Percentiles rank a stretch among this genome's conserved stretches.
Conservation (phyloP, 2,797 vertebrate species). For the Cossypha polioptera region DNA sequence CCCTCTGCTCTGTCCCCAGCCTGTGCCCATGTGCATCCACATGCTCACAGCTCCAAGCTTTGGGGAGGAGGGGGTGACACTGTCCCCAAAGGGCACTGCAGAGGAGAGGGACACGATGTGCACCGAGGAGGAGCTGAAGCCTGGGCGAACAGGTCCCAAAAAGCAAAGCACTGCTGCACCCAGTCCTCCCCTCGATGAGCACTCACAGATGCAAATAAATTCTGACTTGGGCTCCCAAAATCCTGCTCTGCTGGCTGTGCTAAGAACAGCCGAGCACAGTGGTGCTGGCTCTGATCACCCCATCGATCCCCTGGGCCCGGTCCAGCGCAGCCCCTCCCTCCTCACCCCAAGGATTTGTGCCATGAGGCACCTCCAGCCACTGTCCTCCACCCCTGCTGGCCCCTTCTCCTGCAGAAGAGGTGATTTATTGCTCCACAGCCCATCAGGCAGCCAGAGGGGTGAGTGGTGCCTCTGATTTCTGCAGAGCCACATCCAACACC, state of each 20-base stretch:
- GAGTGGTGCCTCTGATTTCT: not conserved
- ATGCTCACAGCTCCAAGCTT: not conserved
- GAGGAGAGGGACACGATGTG: not conserved
- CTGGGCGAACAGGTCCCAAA: not conserved
- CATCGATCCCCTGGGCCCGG: not conserved
- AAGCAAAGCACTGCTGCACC: rapidly evolving
- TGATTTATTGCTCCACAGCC: not conserved
- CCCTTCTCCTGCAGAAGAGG: not conserved
- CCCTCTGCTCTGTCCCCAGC: not conserved
- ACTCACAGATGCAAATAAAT: constrained; percentile 59
- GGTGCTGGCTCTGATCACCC: constrained; percentile 20
- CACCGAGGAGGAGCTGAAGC: not conserved
- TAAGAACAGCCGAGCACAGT: constrained; percentile 56
- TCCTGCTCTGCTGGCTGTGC: constrained; percentile 33
- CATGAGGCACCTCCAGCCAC: rapidly evolving
- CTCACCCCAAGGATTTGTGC: rapidly evolving
- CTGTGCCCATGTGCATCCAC: rapidly evolving
- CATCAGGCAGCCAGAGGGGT: rapidly evolving
- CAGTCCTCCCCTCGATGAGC: not conserved
- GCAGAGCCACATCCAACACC: rapidly evolving
- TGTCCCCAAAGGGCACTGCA: not conserved
- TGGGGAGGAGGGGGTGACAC: not conserved
- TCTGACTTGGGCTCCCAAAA: constrained; percentile 47
- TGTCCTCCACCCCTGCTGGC: not conserved
- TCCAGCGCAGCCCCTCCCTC: not conserved